Evolutionary conservation across 2,113 vertebrate genomes (phyloP).

Genomic region (Eidolon helvum): DNA sequence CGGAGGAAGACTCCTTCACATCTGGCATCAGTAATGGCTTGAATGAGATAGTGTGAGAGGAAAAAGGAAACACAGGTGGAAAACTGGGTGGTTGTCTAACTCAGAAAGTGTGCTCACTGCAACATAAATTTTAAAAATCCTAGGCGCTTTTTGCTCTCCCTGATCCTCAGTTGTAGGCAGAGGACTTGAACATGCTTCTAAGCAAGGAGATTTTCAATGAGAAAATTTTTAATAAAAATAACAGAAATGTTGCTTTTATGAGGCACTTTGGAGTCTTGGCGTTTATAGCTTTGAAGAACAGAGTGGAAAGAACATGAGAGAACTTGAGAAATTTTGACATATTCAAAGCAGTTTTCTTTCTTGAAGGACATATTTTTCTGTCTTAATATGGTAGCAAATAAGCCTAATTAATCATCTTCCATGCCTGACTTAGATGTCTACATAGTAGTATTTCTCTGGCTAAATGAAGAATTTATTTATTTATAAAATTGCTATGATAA

Average conservation of each 20-base stretch:
- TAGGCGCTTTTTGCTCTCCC: neutral
- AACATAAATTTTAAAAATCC: neutral
- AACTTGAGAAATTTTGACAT: neutral
- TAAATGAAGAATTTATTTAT: neutral
- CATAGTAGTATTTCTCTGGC: neutral
- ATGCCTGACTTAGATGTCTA: neutral
- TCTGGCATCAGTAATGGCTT: too few relatives aligned
- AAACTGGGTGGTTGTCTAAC: neutral
- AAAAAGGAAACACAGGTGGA: too few relatives aligned
- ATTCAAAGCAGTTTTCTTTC: neutral
- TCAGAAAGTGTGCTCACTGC: neutral
- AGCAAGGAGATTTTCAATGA: neutral
- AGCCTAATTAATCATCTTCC: neutral
- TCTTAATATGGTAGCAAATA: neutral
- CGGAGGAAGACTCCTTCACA: neutral
- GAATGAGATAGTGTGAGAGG: neutral
- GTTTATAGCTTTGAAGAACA: neutral
- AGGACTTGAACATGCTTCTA: neutral
- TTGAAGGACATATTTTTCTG: neutral
- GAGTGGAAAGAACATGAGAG: neutral
- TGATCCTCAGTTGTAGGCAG: neutral
- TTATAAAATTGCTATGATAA: neutral
- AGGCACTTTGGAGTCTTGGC: neutral
- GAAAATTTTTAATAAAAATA: neutral
- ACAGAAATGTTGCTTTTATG: neutral